A percentile compares a stretch with the other conserved stretches of the same genome.
phyloP scores from a whole-genome alignment of 2,113 vertebrate species.

The Probosciger aterrimus region DNA sequence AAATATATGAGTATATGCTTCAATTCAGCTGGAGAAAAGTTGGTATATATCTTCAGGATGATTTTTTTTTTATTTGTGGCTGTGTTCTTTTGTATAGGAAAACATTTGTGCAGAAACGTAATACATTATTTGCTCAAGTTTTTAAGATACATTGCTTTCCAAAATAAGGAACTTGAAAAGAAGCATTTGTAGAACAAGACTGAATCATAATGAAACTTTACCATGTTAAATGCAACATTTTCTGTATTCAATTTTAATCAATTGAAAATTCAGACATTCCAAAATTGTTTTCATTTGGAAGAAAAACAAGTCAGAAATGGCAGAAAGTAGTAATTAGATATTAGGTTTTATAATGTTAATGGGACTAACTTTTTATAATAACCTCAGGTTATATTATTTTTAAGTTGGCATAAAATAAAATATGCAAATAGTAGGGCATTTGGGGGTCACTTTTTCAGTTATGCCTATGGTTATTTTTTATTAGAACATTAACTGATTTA shows the following conservation, averaged over 20 bases:
- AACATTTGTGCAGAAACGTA: conserved; percentile 4
- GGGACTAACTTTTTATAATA: conserved; percentile 9
- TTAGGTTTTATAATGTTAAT: neutral
- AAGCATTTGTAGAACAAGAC: neutral
- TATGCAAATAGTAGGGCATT: neutral
- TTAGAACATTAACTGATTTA: neutral
- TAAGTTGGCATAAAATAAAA: conserved; percentile 25
- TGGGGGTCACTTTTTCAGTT: neutral
- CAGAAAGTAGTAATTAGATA: conserved; percentile 17
- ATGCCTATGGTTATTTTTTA: neutral
- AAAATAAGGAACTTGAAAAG: conserved; percentile 28
- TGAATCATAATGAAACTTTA: conserved; percentile 18
- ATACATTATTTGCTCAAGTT: neutral
- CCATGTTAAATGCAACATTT: neutral
- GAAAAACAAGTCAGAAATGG: conserved; percentile 19
- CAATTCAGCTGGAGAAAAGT: neutral
- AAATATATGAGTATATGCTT: neutral
- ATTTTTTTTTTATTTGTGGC: neutral
- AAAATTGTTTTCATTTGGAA: conserved; percentile 30
- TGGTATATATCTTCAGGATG: neutral
- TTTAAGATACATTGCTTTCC: neutral
- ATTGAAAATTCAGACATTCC: neutral
- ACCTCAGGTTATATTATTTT: conserved; percentile 4
- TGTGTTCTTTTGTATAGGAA: conserved; percentile 1
- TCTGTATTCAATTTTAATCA: neutral